Evolutionary conservation across 92 coral and sea anemone species (phyloP), one percentile per base, ranked within the genome.

Genomic region (Ricordea florida): DNA sequence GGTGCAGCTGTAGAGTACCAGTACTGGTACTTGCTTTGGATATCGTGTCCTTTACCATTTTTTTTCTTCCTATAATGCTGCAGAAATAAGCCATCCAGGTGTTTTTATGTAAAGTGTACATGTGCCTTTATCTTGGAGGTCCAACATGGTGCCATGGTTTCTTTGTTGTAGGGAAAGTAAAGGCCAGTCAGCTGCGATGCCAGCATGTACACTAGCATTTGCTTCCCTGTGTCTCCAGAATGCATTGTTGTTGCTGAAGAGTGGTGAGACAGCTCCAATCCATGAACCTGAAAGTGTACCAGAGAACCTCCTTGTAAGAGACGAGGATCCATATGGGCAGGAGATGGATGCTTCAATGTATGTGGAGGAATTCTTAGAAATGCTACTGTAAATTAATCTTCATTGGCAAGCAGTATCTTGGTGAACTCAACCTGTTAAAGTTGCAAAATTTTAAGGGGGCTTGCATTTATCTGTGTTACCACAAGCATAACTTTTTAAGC

Each of bases 151-250:
- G 2, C 10, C 3, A 24, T 44, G 15, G 15, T 7, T n/a, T 61
- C 5, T 36, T 2, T 1, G 31, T 44, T 11, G 10, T 36, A 73
- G 80, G 7, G 82, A 72, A 10, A 79, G 81, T 40, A 88, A 87
- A 10, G 85, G 85, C 21, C 97, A 94, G 24, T 94, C 98, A 46
- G 96, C 98, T 44, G 98, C 98, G 24, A 94, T 94, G 98, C 98
- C 98, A 59, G 98, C 96, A 21, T 94, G 98, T 46, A 94, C 93
- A 2, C 80, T 94, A 41, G 97, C 93, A 27, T 94, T 94, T 85
- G 91, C 97, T 0, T 85, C 93, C 37, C 70, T 94, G 41, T 94
- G 98, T 76, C 89, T 94, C 28, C 97, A 93, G 48, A 94, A 94
- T 92, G 98, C 96, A 37, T 84, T 94, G 29, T 58, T 88, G 77